A percentile compares a stretch with the other conserved stretches of the same genome.
Conservation (phyloP, 1,140 invertebrate species). For the Drosophila chauvacae region DNA sequence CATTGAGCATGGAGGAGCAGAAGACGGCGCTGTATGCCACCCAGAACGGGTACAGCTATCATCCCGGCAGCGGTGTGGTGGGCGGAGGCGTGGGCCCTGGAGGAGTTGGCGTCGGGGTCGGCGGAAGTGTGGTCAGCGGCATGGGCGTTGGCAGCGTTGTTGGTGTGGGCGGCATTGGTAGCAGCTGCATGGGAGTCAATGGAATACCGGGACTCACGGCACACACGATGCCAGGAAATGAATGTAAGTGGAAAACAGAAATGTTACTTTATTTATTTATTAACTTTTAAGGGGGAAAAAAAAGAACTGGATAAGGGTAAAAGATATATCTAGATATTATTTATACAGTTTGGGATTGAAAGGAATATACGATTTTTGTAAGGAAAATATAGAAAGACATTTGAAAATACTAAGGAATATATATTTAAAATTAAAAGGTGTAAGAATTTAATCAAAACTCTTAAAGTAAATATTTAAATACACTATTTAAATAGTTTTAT, state of each 20-base stretch:
- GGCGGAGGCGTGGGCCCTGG: slow-evolving; percentile 72
- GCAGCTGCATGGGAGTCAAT: slow-evolving; percentile 82
- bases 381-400: too few relatives aligned
- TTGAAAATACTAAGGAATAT: not conserved
- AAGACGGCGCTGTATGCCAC: slow-evolving; percentile 92
- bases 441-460: too few relatives aligned
- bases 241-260: slow-evolving; percentile 87
- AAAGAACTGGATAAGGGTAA: not conserved
- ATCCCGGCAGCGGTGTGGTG: slow-evolving; percentile 86
- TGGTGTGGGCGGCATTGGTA: slow-evolving; percentile 45
- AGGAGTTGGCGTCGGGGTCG: slow-evolving; percentile 82
- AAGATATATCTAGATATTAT: not conserved
- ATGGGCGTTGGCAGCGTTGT: slow-evolving; percentile 74
- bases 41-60: slow-evolving; percentile 93
- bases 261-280: slow-evolving; percentile 13
- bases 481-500: rapidly evolving
- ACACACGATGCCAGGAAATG: slow-evolving; percentile 88
- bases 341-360: not conserved
- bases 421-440: not conserved
- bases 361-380: not conserved
- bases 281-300: not conserved
- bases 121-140: slow-evolving; percentile 76
- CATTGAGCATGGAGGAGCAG: slow-evolving; percentile 91
- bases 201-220: slow-evolving; percentile 79
- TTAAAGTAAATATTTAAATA: not conserved